phyloP scores from a whole-genome alignment of 2,113 vertebrate species.

The Dipodomys ordii region DNA sequence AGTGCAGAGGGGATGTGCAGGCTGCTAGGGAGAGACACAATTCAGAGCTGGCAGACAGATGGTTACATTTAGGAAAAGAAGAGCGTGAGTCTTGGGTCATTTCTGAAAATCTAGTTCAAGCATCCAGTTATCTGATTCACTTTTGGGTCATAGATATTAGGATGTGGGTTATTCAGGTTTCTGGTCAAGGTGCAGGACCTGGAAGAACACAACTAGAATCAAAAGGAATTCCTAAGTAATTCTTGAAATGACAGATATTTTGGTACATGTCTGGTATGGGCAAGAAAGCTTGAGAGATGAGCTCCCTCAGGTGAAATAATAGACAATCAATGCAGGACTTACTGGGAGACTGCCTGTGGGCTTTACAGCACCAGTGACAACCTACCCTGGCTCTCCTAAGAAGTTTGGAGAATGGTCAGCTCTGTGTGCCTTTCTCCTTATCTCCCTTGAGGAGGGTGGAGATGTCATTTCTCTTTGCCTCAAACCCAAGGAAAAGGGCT shows the following conservation, averaged over 20 bases:
- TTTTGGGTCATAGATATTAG: neutral
- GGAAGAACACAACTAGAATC: neutral
- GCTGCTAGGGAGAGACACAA: neutral
- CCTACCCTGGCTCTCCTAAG: accelerated
- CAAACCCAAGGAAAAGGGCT: neutral
- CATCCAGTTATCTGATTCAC: neutral
- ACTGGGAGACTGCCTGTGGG: neutral
- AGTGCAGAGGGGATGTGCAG: neutral
- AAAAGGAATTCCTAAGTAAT: neutral
- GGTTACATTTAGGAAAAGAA: neutral
- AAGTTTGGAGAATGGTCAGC: neutral
- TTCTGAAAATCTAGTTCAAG: neutral
- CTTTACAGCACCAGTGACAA: neutral
- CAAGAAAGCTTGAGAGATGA: neutral
- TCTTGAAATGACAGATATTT: neutral
- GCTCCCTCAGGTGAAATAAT: neutral
- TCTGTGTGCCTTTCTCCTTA: neutral
- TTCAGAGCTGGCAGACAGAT: neutral
- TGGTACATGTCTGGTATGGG: neutral
- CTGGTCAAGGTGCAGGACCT: neutral
- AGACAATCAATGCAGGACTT: neutral
- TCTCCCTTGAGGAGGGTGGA: neutral
- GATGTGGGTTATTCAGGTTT: neutral
- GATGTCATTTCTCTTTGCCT: neutral
- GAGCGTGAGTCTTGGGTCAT: neutral